Base-by-base conservation (phyloP, 2,113 vertebrate species). In the Lepus timidus region DNA sequence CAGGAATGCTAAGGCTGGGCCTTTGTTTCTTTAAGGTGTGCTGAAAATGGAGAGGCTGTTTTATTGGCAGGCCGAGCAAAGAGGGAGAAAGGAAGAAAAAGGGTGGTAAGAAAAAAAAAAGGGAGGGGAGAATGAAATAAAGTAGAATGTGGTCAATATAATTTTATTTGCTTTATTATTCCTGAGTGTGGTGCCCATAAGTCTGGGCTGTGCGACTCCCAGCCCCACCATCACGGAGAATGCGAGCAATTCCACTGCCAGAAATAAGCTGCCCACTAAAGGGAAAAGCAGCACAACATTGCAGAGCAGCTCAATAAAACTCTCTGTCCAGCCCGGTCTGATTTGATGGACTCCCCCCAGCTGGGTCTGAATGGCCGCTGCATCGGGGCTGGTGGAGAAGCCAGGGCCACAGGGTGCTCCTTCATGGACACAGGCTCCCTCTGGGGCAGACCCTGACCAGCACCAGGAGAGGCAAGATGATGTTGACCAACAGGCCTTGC, bases 141-240 rank as follows among this genome's bases (percentile, higher is more conserved):
- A 97, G 93, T 95, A 89, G 68, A 89, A 94, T 91, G 92, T 61
- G 86, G 61, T 51, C 96, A 97, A 84, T 96, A 96, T 67, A 75
- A 93, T 95, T 96, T 97, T 96, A 95, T 97, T 97, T 95, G 89
- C 84, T 96, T 96, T 98, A 96, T 97, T 97, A 96, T 96, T 97
- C 94, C 95, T 82, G 86, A 94, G 79, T 33, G 71, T 78, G 71
- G 62, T 96, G 95, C 93, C 79, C 51, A 36, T 27, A 61, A 96
- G 91, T 76, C 96, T 97, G 96, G 97, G 92, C 79, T 85, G 85
- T 95, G 93, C 65, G 92, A 90, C 93, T 97, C 85, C 92, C 79
- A 79, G 94, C 70, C 96, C 90, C 67, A 96, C 62, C 8, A 3
- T 92, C 88, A 70, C 61, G 67, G 93, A 97, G 92, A 81, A 95